Evolutionary conservation across 1,140 invertebrate species (phyloP), one percentile per base, ranked within the genome.

Genomic region (Berghia stephanieae): DNA sequence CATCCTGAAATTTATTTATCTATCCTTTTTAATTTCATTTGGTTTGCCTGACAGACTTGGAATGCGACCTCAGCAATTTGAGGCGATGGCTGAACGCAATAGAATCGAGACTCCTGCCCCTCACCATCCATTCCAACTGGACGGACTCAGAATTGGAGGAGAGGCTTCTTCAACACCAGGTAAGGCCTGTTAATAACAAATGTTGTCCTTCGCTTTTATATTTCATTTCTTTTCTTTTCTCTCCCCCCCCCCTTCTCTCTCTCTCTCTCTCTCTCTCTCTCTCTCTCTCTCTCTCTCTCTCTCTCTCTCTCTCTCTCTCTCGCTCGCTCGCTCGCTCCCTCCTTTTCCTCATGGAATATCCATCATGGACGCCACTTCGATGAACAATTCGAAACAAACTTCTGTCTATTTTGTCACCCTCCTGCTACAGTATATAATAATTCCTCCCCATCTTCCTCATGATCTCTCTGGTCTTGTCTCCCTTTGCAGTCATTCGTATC

Each of bases 61-160:
- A 84, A 63, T 67, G 76, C 66, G 86, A 87, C 72, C 70, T 87
- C 57, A 75, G 80, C 21, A 57, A 93, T 84, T 89, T 95, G 57
- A 89, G 92, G 18, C 91, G 91, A 71, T 94, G 93, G 93, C 90
- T 94, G 63, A 91, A 92, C 83, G 91, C 92, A 72, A 92, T 93
- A 90, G 88, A 90, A 82, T 63, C 76, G 46, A 63, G 82, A 24
- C 67, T 90, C 16, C 77, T 82, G 67, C 83, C 87, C 24, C 44
- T 86, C 63, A 74, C 80, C 55, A 74, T 89, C 24, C 75, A 82
- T 21, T 78, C 81, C 27, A 82, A 83, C 34, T 89, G 87, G 84
- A 84, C 84, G 0, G 66, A 83, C 24, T 69, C 82, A 18, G 83
- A 87, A 60, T 57, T 90, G 16, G 83, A 89, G 79, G 80, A 85